Percentiles rank a stretch among this genome's conserved stretches.
Evolutionary conservation across 2,888 invertebrate species (phyloP).

Genomic region (Xylota sylvarum): DNA sequence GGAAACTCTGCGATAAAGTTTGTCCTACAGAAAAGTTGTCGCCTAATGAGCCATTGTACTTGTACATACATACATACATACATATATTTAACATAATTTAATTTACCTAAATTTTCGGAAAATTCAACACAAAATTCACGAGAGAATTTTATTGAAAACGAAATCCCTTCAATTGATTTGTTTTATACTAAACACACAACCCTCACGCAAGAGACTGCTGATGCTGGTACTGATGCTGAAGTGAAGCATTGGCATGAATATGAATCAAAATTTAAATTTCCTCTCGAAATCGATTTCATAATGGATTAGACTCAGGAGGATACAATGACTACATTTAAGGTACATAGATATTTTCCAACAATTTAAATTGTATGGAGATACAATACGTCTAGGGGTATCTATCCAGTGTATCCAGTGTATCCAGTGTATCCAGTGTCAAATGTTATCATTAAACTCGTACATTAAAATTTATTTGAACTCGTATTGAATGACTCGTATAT

Average conservation of each 20-base stretch:
- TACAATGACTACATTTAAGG: neutral
- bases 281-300: constrained; percentile 31
- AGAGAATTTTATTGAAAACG: constrained; percentile 23
- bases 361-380: neutral
- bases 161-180: constrained; percentile 55
- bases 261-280: constrained; percentile 37
- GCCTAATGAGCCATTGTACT: constrained; percentile 31
- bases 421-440: no score
- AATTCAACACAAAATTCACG: constrained; percentile 7
- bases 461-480: no score
- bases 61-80: constrained; percentile 4
- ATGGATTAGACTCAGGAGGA: neutral
- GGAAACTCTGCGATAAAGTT: constrained; percentile 30
- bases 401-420: no score
- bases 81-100: constrained; percentile 9
- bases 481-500: no score
- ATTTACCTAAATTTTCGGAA: constrained; percentile 1
- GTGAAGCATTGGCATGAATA: constrained; percentile 39
- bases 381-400: no score
- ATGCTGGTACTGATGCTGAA: no score
- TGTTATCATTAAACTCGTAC: no score
- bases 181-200: constrained; percentile 3
- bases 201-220: neutral
- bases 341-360: neutral
- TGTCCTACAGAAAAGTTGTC: constrained; percentile 4